These are phyloP conservation scores for Callospermophilus lateralis DNA, from an alignment of 2,113 vertebrate genomes.

Conservation along the genomic window DNA sequence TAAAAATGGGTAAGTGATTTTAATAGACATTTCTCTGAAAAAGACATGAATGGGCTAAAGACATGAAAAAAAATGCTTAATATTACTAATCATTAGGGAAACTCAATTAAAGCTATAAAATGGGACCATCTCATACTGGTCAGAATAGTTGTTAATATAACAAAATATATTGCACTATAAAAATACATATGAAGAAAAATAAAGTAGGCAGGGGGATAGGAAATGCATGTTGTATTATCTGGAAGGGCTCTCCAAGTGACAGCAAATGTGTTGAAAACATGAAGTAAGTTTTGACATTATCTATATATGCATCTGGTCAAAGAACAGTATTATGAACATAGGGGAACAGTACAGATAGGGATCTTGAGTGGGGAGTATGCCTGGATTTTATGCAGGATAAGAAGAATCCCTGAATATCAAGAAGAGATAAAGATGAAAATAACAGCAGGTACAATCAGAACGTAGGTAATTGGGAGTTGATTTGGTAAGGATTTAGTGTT, in stretches of 20 bases:
- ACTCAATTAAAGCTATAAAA: neutral
- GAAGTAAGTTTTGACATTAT: neutral
- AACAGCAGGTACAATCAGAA: neutral
- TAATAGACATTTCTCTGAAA: neutral
- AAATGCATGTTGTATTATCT: neutral
- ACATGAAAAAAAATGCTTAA: neutral
- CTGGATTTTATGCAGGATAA: fast-evolving
- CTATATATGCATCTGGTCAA: neutral
- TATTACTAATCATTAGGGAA: neutral
- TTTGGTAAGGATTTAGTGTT: neutral
- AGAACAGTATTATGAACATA: neutral
- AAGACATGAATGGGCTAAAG: neutral
- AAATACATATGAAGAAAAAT: slow-evolving; percentile 7
- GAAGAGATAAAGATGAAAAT: neutral
- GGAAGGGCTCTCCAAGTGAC: neutral
- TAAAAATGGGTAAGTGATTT: neutral
- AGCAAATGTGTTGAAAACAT: neutral
- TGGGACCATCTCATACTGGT: neutral
- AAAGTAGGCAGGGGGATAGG: neutral
- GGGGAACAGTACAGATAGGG: neutral
- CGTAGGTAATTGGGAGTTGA: neutral
- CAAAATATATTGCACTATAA: neutral
- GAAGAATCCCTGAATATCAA: neutral
- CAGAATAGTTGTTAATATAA: neutral
- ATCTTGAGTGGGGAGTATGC: neutral